A percentile compares a stretch with the other conserved stretches of the same genome.
These are phyloP conservation scores for Wiebesia pumilae DNA, from an alignment of 1,140 invertebrate species.

Conservation along the genomic window DNA sequence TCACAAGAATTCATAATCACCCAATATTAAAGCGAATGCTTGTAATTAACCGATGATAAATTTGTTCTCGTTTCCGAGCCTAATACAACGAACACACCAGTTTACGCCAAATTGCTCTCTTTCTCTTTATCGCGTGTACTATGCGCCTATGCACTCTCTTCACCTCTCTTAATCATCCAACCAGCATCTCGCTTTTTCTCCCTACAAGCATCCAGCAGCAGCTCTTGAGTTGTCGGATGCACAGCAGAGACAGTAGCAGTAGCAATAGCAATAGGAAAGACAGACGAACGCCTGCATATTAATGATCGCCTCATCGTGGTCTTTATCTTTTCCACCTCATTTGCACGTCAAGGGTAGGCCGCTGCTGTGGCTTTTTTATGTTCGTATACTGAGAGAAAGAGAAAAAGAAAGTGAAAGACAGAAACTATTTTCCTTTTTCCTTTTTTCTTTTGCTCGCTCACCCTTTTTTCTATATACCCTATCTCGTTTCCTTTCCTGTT, in stretches of 20 bases:
- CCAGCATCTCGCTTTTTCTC: conserved; percentile 15
- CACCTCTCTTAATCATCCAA: background rate
- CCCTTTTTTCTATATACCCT: background rate
- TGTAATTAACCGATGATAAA: conserved; percentile 29
- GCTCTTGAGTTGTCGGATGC: conserved; percentile 13
- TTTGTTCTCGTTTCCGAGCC: background rate
- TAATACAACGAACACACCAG: background rate
- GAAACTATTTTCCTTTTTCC: background rate
- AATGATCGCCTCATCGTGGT: conserved; percentile 73
- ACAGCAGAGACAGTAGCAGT: background rate
- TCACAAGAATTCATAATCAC: too few species aligned
- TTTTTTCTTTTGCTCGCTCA: conserved; percentile 10
- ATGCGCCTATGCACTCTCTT: background rate
- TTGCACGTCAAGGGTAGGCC: conserved; percentile 62
- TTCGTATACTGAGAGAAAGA: conserved; percentile 11
- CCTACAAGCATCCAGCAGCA: background rate
- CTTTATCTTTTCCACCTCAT: conserved; percentile 77
- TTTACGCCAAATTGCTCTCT: background rate
- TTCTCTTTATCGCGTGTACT: background rate
- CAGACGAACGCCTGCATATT: conserved; percentile 67
- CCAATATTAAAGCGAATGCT: background rate
- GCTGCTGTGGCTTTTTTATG: conserved; percentile 53
- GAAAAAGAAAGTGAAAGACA: background rate
- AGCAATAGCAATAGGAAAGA: conserved; percentile 22
- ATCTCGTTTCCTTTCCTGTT: background rate